Base-by-base conservation (phyloP, 2,113 vertebrate genomes). In the Hippocampus barbouri region DNA sequence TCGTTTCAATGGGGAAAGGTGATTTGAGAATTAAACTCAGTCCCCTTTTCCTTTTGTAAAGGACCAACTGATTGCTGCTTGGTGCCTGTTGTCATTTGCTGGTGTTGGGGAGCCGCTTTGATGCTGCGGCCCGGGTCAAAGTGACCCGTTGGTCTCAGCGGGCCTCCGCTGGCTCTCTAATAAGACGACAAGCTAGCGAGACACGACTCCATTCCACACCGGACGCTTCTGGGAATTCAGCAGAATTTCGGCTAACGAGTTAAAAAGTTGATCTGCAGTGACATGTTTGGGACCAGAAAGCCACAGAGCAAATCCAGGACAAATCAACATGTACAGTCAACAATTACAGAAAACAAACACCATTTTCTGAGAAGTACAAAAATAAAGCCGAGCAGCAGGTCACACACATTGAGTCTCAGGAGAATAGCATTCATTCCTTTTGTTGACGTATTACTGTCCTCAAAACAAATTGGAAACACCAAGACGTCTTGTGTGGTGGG, bases 121-220 rank as follows among this genome's bases (percentile, higher is more conserved):
- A 79, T 83, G 71, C 82, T 74, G 75, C 75, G 83, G 80, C 78
- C 73, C 79, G 80, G 85, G 85, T 91, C 75, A 85, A 84, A 83
- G 83, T 91, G 88, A 89, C 85, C 87, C 84, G 87, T 90, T 91
- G 88, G 88, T 89, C 87, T 89, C 74, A 75, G 84, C 83, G 69
- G 77, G 74, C 78, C 86, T 85, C 79, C 85, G 86, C 88, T 83
- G 80, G 85, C 83, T 89, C 83, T 78, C 75, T 91, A 91, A 91
- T 90, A 71, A 76, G 78, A 61, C 81, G 14, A 59, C 71, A 62
- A 82, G 77, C 79, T 73, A 74, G 75, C 71, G 40, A 77, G 81
- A 82, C 86, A 85, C 86, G 81, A 66, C 64, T 73, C 40, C 43
- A 47, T 68, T 77, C 66, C 71, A 18, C 70, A 53, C 21, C 68